phyloP scores from a whole-genome alignment of 1,140 invertebrate species.

The Popillia japonica region DNA sequence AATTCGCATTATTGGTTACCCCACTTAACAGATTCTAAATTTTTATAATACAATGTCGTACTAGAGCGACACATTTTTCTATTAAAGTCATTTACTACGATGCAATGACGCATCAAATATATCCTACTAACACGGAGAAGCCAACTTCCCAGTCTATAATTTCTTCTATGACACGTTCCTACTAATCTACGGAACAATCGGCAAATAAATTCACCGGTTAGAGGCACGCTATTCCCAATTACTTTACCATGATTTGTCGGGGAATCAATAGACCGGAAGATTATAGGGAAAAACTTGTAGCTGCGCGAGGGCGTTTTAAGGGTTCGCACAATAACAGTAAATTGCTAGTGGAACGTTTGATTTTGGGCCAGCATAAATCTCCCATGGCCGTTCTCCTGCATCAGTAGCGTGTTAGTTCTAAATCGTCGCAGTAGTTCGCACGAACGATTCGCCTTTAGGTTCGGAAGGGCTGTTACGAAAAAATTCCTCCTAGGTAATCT shows the following conservation, averaged over 20 bases:
- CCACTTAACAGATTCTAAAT: no score
- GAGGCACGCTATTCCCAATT: background rate
- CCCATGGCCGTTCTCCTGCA: background rate
- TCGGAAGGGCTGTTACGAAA: background rate
- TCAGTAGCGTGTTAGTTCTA: no score
- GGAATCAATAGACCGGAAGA: background rate
- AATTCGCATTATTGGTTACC: no score
- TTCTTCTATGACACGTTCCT: no score
- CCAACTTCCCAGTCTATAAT: no score
- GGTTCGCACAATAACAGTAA: background rate
- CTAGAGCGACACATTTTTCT: no score
- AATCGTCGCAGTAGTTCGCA: slow-evolving; percentile 5
- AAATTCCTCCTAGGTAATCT: background rate
- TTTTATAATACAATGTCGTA: no score
- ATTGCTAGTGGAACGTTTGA: slow-evolving; percentile 2
- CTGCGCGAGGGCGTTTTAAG: background rate
- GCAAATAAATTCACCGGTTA: no score
- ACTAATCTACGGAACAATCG: no score
- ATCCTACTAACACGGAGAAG: no score
- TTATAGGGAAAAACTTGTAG: background rate
- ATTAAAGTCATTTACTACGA: no score
- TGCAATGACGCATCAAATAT: no score
- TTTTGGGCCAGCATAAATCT: slow-evolving; percentile 21
- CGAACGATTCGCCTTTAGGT: slow-evolving; percentile 6
- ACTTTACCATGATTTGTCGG: background rate